Evolutionary conservation across 2,113 vertebrate genomes (phyloP), one percentile per base, ranked within the genome.

Genomic region (Anas platyrhynchos): DNA sequence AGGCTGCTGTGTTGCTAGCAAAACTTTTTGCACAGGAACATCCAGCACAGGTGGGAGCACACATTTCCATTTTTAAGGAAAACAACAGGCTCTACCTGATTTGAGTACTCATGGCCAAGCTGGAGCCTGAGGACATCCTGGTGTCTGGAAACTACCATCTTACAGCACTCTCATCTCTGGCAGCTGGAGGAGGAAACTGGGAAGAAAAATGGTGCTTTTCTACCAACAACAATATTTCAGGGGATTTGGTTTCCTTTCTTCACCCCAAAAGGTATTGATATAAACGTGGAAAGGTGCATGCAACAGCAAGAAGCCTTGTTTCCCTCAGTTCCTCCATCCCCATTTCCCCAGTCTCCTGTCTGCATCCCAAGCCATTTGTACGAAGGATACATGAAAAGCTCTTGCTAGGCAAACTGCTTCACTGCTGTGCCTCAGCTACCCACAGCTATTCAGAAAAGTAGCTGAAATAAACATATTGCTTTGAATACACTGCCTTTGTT

Each of bases 381-480:
- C 17, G 23, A 89, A 76, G 61, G 52, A 61, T 9, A n/a, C 23
- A 13, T 8, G 38, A 76, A 61, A 68, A 71, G 17, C 46, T 74
- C 75, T 59, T 50, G 17, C 85, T 67, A 48, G 36, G 36, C 59
- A 84, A 78, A 75, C 18, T 0, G 7, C 86, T 82, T 83, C 72
- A 13, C 16, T 86, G 52, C 52, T 80, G 58, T 15, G 63, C 76
- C 48, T 89, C 15, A 0, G 55, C 46, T 76, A 9, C 6, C 71
- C 59, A 6, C 50, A 36, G 50, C 34, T 86, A 32, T 55, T 62
- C 44, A 56, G 86, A 72, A 75, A 85, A 91, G 81, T 3, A 73
- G 58, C 66, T 50, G 55, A 82, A 97, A 97, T 97, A 97, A 97
- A 97, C 50, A 26, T 62, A 76, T 9, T 80, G 86, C 95, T 94